Percentiles rank a stretch among this genome's conserved stretches.
Evolutionary conservation across 2,797 vertebrate genomes (phyloP).

Genomic region (Bovichtus diacanthus): DNA sequence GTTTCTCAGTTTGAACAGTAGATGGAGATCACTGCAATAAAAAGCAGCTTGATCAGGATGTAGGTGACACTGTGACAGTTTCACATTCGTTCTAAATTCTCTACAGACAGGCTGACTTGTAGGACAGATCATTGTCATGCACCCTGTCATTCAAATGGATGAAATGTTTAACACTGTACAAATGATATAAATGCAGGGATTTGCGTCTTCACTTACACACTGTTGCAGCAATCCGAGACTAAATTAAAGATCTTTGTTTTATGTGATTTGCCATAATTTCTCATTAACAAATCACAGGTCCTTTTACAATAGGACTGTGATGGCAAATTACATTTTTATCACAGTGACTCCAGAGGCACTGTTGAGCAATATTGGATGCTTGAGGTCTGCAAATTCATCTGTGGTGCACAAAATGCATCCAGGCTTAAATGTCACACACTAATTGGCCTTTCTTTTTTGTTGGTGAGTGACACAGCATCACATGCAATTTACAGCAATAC

Average conservation of each 20-base stretch:
- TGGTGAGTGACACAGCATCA: conserved; percentile 65
- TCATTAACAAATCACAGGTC: conserved; percentile 14
- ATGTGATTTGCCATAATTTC: conserved; percentile 28
- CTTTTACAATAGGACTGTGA: conserved; percentile 22
- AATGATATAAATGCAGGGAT: conserved; percentile 8
- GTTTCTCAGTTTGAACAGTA: conserved; percentile 81
- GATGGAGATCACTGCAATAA: conserved; percentile 83
- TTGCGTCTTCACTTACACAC: conserved; percentile 12
- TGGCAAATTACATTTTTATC: conserved; percentile 60
- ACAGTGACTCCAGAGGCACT: conserved; percentile 61
- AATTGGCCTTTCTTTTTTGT: conserved; percentile 50
- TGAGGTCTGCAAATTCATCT: conserved; percentile 63
- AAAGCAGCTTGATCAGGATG: conserved; percentile 72
- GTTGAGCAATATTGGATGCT: conserved; percentile 52
- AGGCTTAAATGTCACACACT: conserved; percentile 66
- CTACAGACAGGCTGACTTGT: conserved; percentile 54
- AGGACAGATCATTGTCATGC: conserved; percentile 49
- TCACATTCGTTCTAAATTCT: conserved; percentile 66
- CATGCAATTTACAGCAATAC: conserved; percentile 39
- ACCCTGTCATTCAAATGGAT: conserved; percentile 29
- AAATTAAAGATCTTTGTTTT: neutral
- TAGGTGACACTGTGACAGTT: conserved; percentile 74
- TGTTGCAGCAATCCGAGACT: conserved; percentile 1
- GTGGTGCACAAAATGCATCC: conserved; percentile 70
- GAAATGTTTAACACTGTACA: conserved; percentile 13